Evolutionary conservation across 64 coral and sea anemone species (phyloP).

Genomic region (Actinia equina): DNA sequence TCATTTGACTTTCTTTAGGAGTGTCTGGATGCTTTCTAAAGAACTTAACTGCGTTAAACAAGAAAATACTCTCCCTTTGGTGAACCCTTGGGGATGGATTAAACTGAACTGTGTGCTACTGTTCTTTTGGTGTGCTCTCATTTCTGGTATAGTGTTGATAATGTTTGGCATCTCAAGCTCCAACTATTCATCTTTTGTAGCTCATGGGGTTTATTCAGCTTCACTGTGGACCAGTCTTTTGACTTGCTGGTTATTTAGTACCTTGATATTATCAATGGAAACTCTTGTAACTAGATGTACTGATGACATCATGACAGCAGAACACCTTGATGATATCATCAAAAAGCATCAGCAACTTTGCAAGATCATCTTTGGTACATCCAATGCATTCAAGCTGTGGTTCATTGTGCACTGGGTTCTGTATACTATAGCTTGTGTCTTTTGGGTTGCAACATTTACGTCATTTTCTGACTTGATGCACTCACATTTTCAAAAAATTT

Average conservation of each 20-base stretch:
- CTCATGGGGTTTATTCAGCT: background rate
- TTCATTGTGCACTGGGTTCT: constrained; percentile 66
- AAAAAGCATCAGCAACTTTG: constrained; percentile 47
- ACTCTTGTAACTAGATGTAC: background rate
- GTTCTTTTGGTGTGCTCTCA: constrained; percentile 16
- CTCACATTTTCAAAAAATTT: background rate
- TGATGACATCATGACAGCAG: background rate
- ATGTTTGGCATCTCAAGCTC: background rate
- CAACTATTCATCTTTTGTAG: background rate
- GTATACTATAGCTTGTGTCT: constrained; percentile 46
- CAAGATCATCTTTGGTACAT: constrained; percentile 35
- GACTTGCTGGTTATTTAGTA: constrained; percentile 32
- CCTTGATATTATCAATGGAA: background rate
- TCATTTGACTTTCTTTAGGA: constrained; percentile 57
- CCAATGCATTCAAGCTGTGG: constrained; percentile 49
- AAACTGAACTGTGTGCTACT: constrained; percentile 40
- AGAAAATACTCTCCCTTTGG: constrained; percentile 15
- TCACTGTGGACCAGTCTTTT: constrained; percentile 29
- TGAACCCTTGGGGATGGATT: constrained; percentile 21
- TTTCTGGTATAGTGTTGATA: constrained; percentile 25
- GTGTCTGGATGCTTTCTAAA: constrained; percentile 32
- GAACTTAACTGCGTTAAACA: background rate
- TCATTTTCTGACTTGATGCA: constrained; percentile 14
- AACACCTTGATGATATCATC: constrained; percentile 49
- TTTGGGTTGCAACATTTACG: constrained; percentile 43